phyloP scores from a whole-genome alignment of 2,113 vertebrate genomes.

The Psettodes erumei region DNA sequence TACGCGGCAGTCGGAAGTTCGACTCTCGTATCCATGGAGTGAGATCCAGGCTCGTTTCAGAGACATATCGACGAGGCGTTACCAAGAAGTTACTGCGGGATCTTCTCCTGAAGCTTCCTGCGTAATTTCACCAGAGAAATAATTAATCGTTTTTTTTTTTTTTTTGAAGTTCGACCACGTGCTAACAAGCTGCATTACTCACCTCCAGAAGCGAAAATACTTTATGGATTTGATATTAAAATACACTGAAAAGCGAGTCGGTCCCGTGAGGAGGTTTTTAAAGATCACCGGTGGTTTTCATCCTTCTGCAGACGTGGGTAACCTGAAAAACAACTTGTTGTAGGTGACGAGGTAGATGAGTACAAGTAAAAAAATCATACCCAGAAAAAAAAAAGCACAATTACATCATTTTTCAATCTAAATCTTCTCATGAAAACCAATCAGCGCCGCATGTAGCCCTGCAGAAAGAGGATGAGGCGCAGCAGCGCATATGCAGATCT shows the following conservation, averaged over 20 bases:
- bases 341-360: not conserved
- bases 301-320: too few species aligned
- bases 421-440: conserved; percentile 73
- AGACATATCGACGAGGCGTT: conserved; percentile 23
- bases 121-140: too few species aligned
- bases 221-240: too few species aligned
- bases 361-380: conserved; percentile 47
- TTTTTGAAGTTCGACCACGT: too few species aligned
- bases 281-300: too few species aligned
- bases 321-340: not conserved
- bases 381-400: conserved; percentile 40
- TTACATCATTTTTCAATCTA: conserved; percentile 49
- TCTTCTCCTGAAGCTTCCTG: not conserved
- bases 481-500: conserved; percentile 57
- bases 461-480: conserved; percentile 66
- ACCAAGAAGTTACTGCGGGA: conserved; percentile 15
- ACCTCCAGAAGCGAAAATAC: too few species aligned
- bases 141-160: too few species aligned
- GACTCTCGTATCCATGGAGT: conserved; percentile 8
- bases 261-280: too few species aligned
- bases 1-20: conserved; percentile 23
- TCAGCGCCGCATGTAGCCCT: conserved; percentile 46
- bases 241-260: too few species aligned
- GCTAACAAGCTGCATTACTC: too few species aligned
- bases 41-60: conserved; percentile 1